phyloP scores from a whole-genome alignment of 2,888 invertebrate genomes.

The Lasioglossum figueresi region DNA sequence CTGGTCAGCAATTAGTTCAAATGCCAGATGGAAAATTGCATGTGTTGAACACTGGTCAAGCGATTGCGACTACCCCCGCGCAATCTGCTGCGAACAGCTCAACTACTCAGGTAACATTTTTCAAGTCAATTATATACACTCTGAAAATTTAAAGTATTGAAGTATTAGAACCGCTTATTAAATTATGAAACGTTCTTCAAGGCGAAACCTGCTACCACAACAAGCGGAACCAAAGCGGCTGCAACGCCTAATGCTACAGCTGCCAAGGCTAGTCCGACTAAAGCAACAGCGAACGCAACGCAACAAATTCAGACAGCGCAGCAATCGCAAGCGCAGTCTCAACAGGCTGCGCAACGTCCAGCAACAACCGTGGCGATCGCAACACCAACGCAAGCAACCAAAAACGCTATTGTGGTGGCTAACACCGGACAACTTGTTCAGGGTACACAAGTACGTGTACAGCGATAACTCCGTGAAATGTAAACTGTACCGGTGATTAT shows the following conservation, averaged over 20 bases:
- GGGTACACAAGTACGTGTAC: constrained; percentile 64
- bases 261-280: constrained; percentile 72
- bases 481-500: background rate
- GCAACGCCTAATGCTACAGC: constrained; percentile 35
- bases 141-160: background rate
- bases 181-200: constrained; percentile 22
- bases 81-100: constrained; percentile 58
- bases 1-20: constrained; percentile 96
- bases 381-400: constrained; percentile 72
- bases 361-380: constrained; percentile 73
- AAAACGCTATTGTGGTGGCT: constrained; percentile 78
- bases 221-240: constrained; percentile 58
- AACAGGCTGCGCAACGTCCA: constrained; percentile 69
- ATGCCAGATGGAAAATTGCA: constrained; percentile 97
- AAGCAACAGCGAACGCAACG: constrained; percentile 72
- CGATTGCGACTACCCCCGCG: constrained; percentile 84
- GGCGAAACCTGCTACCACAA: constrained; percentile 74
- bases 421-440: constrained; percentile 81
- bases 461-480: constrained; percentile 22
- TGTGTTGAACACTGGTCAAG: constrained; percentile 89
- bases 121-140: background rate
- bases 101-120: constrained; percentile 56
- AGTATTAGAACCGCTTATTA: constrained; percentile 1
- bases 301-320: constrained; percentile 76
- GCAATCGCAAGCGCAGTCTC: constrained; percentile 69